A percentile compares a stretch with the other conserved stretches of the same genome.
Evolutionary conservation across 2,113 vertebrate species (phyloP).

Genomic region (Pelecanus crispus): DNA sequence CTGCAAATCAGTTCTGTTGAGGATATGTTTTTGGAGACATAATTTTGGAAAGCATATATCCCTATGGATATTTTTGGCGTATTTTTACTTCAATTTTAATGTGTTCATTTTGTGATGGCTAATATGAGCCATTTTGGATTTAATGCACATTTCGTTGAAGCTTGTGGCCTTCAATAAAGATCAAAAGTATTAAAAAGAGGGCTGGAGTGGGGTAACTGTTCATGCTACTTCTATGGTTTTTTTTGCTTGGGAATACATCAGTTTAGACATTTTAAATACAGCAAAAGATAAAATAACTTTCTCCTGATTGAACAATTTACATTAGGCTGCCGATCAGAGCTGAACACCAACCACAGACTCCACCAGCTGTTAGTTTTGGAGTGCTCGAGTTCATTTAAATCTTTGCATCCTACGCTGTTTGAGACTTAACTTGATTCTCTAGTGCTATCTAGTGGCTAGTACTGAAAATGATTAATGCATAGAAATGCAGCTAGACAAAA

Average conservation of each 20-base stretch:
- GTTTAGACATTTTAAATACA: not conserved
- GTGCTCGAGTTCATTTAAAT: accelerated
- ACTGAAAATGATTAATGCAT: not conserved
- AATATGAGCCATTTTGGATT: not conserved
- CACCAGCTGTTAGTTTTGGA: not conserved
- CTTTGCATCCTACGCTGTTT: not conserved
- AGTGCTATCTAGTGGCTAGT: constrained; percentile 66
- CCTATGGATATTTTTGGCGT: not conserved
- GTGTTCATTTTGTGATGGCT: not conserved
- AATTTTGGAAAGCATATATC: not conserved
- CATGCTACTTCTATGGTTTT: not conserved
- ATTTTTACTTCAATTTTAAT: not conserved
- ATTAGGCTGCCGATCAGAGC: not conserved
- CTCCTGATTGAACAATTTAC: not conserved
- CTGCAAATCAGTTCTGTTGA: not conserved
- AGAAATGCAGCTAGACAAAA: not conserved
- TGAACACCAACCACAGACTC: not conserved
- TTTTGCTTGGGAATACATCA: not conserved
- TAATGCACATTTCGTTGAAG: not conserved
- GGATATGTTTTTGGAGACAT: not conserved
- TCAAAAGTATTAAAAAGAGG: not conserved
- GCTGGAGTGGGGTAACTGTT: not conserved
- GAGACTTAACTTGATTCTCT: constrained; percentile 36
- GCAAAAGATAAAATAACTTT: not conserved
- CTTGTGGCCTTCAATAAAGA: not conserved